phyloP scores from a whole-genome alignment of 2,888 invertebrate species.

The Mythimna impura region DNA sequence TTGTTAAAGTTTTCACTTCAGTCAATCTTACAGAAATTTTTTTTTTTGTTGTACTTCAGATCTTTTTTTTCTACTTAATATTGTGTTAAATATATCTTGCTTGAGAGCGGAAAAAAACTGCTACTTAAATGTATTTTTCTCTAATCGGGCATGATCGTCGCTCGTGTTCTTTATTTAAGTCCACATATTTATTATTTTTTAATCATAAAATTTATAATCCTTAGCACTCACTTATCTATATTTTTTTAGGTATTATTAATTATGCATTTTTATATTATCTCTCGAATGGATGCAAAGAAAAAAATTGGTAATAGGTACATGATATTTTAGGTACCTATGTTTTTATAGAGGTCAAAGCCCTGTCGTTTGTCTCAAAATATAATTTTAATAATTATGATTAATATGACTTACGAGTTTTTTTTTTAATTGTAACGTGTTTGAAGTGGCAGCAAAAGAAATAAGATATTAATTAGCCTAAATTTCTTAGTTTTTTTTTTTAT shows the following conservation, averaged over 20 bases:
- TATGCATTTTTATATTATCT: not conserved
- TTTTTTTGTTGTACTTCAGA: no score
- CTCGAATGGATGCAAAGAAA: not conserved
- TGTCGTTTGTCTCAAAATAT: slow-evolving; percentile 26
- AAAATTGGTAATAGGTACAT: not conserved
- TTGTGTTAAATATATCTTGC: no score
- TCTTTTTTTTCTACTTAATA: no score
- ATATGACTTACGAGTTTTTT: slow-evolving; percentile 42
- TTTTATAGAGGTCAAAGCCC: slow-evolving; percentile 24
- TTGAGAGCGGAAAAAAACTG: no score
- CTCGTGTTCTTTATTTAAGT: not conserved
- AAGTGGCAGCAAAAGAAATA: slow-evolving; percentile 37
- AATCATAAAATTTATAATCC: not conserved
- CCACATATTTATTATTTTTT: not conserved
- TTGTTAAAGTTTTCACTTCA: no score
- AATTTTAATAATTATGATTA: slow-evolving; percentile 50
- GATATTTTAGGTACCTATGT: not conserved
- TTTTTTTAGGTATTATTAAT: not conserved
- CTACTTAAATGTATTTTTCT: not conserved
- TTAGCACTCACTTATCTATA: not conserved
- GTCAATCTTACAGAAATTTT: no score
- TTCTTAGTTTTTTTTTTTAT: slow-evolving; percentile 30
- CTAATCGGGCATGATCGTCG: not conserved
- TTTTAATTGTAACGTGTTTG: slow-evolving; percentile 44
- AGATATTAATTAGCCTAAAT: slow-evolving; percentile 51